Percentiles rank a stretch among this genome's conserved stretches.
Conservation (phyloP, 2,888 invertebrate species). For the Luperina testacea region DNA sequence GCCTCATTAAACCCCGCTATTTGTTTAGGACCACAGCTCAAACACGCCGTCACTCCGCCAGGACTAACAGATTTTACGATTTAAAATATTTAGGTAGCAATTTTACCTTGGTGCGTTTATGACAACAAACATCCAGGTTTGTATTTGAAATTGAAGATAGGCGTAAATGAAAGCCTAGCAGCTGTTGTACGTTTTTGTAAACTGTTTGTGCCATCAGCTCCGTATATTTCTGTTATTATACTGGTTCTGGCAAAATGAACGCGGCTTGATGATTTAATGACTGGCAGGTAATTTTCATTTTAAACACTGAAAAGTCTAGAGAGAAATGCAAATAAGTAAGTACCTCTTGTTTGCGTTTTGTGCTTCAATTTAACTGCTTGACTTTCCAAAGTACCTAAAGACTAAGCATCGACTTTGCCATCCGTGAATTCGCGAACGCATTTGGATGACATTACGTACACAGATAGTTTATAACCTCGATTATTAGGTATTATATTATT, state of each 20-base stretch:
- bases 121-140: slow-evolving; percentile 83
- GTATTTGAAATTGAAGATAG: slow-evolving; percentile 69
- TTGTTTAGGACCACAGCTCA: slow-evolving; percentile 87
- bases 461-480: not conserved
- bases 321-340: too few relatives aligned
- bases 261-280: not conserved
- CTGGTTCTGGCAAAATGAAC: not conserved
- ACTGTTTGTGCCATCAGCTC: not conserved
- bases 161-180: slow-evolving; percentile 50
- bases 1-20: slow-evolving; percentile 87
- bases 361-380: not conserved
- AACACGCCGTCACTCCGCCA: slow-evolving; percentile 83
- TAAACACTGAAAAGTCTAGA: not conserved
- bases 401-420: not conserved
- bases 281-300: not conserved
- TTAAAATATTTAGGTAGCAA: slow-evolving; percentile 86
- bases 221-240: not conserved
- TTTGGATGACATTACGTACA: not conserved
- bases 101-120: slow-evolving; percentile 82
- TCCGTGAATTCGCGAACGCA: not conserved
- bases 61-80: slow-evolving; percentile 86
- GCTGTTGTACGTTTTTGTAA: slow-evolving; percentile 40
- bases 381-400: not conserved
- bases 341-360: not conserved
- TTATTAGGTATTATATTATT: not conserved